Base-by-base conservation (phyloP, 1,140 invertebrate species). In the Drosophila orena region DNA sequence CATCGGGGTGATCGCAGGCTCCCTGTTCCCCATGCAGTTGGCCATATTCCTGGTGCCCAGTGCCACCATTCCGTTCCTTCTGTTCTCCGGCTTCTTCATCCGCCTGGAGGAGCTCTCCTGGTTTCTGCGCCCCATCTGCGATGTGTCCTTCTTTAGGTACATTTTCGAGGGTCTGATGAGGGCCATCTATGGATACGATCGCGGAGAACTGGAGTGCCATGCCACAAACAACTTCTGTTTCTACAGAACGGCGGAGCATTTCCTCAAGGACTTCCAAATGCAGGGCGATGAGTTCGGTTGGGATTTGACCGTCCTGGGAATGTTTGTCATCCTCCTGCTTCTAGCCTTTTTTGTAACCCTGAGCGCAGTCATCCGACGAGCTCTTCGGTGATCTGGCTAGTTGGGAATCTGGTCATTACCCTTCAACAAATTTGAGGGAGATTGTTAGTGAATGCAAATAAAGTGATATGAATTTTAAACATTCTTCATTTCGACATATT, bases 31-130 rank as follows among this genome's bases (percentile, higher is more conserved):
- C 69, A 94, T 96, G 43, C 93, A 97, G 96, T 91, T 96, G 54
- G 96, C 96, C 6, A 94, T 97, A 14, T 98, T 97, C 86, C 93
- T 97, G 38, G 96, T 97, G 50, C 97, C 97, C 34, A 95, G 96
- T 2, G 93, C 94, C 4, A 95, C 96, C 43, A 97, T 97, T 81
- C 97, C 96, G n/a, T 96, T 98, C 92, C 92, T 98, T 43, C 93
- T 98, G 52, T 97, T 96, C 88, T 95, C 95, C 0, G 97, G 97
- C 40, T 98, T 97, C 92, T 97, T 98, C 91, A 94, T 98, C 14
- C 96, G 95, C 50, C 94, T 97, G 81, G 93, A 94, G 12, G 97
- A 97, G 60, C 94, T 98, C 53, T 95, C 96, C 0, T 77, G 90
- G 2, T 97, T 96, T 77, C 92, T 98, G 52, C 94, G 94, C 47